Base-by-base conservation (phyloP, 2,888 invertebrate species). In the Phyllotreta striolata region DNA sequence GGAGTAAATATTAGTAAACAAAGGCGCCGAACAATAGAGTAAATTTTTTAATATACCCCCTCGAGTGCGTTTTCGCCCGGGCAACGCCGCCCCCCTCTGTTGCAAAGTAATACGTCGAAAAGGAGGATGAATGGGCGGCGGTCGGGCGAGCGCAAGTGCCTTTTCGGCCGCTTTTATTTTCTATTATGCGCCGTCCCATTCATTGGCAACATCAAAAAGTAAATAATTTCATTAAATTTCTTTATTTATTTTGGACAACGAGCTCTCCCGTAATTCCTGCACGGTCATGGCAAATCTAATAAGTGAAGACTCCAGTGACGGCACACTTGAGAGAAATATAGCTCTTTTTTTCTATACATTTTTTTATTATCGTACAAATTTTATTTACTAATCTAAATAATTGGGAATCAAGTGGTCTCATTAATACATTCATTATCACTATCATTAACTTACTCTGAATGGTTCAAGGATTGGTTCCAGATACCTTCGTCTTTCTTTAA, bases 141-240 rank as follows among this genome's bases (percentile, higher is more conserved):
- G 34, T 38, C 13, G 55, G 54, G 41, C 64, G 38, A 57, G 57
- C 54, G 62, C 63, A 57, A 40, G 40, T 24, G 12, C 14, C 49
- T 49, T 49, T 9, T 49, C 3, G 35, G 62, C 64, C 24, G 24
- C 24, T 66, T 64, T 66, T 64, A 66, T 64, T 63, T 43, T 62
- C 56, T 57, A 66, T 66, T 66, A 64, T 65, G 43, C 61, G 58
- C 63, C 37, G 55, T 24, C 66, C 72, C 71, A 74, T 74, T 74
- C 73, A 74, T 73, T 66, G 66, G 64, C 67, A 64, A 73, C 72
- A 72, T 73, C 72, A 70, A 72, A 70, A 70, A 71, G 70, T 73
- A 70, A 73, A 70, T 73, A 72, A 74, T 72, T 71, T 73, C 69
- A 73, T 70, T 70, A 70, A 62, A 65, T 65, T 57, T 67, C 64